Percentiles rank a stretch among this genome's conserved stretches.
phyloP scores from a whole-genome alignment of 2,888 invertebrate species.

The Macaria notata region DNA sequence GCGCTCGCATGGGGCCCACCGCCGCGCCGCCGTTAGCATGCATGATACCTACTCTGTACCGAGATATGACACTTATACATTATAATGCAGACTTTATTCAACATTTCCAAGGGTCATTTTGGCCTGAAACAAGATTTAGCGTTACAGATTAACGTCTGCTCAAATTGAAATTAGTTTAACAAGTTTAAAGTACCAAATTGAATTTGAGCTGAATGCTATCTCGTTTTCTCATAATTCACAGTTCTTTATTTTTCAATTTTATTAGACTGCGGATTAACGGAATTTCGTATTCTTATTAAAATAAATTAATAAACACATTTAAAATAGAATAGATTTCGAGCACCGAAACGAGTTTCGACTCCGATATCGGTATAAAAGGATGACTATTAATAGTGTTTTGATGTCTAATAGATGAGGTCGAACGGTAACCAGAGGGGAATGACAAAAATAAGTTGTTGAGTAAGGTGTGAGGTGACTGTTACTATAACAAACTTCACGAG shows the following conservation, averaged over 20 bases:
- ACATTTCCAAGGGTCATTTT: neutral
- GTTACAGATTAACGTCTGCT: too few relatives aligned
- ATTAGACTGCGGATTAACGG: conserved; percentile 24
- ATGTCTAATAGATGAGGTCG: conserved; percentile 13
- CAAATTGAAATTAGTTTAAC: too few relatives aligned
- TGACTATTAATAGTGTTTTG: conserved; percentile 20
- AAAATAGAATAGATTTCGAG: conserved; percentile 24
- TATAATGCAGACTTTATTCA: too few relatives aligned
- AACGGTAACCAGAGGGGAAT: conserved; percentile 14
- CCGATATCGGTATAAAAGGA: conserved; percentile 3
- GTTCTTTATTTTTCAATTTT: conserved; percentile 15
- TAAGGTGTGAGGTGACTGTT: neutral
- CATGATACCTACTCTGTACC: too few relatives aligned
- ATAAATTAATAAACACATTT: conserved; percentile 23
- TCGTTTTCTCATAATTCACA: conserved; percentile 8
- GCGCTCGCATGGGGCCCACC: neutral
- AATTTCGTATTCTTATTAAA: conserved; percentile 21
- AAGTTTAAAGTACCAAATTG: too few relatives aligned
- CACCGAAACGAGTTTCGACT: conserved; percentile 23
- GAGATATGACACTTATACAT: too few relatives aligned
- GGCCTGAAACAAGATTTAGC: neutral
- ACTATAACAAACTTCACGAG: too few relatives aligned
- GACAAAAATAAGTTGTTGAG: conserved; percentile 11
- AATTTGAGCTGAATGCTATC: too few relatives aligned
- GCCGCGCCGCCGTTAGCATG: too few relatives aligned